Evolutionary conservation across 2,888 invertebrate genomes (phyloP), one percentile per base, ranked within the genome.

Genomic region (Osedax frankpressi): DNA sequence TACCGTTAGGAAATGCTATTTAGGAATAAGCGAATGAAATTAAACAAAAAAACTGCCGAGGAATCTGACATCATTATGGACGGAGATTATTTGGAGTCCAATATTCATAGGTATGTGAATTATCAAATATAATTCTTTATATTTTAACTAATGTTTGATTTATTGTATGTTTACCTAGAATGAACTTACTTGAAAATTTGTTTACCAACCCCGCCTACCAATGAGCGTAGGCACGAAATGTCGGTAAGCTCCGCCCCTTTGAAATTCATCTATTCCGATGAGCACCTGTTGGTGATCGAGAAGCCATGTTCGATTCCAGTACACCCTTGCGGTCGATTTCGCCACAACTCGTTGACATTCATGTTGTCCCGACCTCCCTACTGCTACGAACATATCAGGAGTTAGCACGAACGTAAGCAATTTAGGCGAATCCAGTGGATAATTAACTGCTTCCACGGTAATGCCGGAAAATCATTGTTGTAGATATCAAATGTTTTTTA

Each of bases 251-350:
- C 92, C 87, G 91, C 92, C 2, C 81, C 81, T 3, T 92, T 97
- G 89, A 91, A 92, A 88, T 92, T 98, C 88, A 91, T 98, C 86
- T 92, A 92, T 88, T 92, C 95, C 89, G 94, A 93, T 88, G 93
- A 95, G 87, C 94, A 98, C 88, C 89, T 97, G 88, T 91, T 98
- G 88, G 97, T 98, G 88, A 93, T 97, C 88, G 94, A 97, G 90
- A 97, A 97, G 90, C 96, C 97, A 86, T 92, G 94, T 87, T 96
- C 96, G 87, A 94, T 97, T 88, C 97, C 96, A 87, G 94, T 95
- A 75, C 97, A 98, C 86, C 96, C 97, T 1, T 97, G 97, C 85
- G 98, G 98, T 76, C 89, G 96, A 81, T 99, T 97, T 86, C 89
- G 95, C 73, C 93, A 95, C 87, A 98, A 98, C 86, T 94, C 95